These are phyloP conservation scores for Papilio dardanus DNA, from an alignment of 1,140 invertebrate genomes.

Conservation along the genomic window DNA sequence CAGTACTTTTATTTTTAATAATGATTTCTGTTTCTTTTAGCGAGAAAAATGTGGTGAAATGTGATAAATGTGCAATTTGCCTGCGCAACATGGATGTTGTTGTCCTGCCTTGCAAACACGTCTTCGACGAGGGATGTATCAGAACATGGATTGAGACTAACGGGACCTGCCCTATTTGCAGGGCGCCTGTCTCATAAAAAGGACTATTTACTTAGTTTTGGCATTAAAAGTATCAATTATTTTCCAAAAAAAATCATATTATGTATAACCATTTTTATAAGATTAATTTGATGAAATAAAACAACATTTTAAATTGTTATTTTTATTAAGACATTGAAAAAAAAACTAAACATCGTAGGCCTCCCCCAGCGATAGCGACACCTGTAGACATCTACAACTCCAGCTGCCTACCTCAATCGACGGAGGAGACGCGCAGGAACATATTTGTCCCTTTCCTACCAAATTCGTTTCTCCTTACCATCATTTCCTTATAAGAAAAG, in stretches of 20 bases:
- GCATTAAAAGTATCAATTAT: too few relatives aligned
- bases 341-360: not conserved
- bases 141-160: not conserved
- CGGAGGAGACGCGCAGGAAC: too few relatives aligned
- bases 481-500: too few relatives aligned
- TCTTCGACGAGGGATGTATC: not conserved
- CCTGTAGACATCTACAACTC: too few relatives aligned
- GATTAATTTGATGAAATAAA: not conserved
- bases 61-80: slow-evolving; percentile 20
- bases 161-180: not conserved
- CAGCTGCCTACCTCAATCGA: too few relatives aligned
- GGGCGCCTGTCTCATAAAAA: not conserved
- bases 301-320: not conserved
- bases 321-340: not conserved
- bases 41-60: not conserved
- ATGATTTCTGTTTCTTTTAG: slow-evolving; percentile 9
- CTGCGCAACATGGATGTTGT: not conserved
- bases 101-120: slow-evolving; percentile 5
- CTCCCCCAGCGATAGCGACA: too few relatives aligned
- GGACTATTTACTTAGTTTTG: too few relatives aligned
- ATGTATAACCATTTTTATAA: too few relatives aligned
- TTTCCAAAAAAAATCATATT: too few relatives aligned
- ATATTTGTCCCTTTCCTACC: too few relatives aligned
- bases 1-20: too few relatives aligned
- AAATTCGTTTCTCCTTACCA: too few relatives aligned